Base-by-base conservation (phyloP, 2,797 vertebrate genomes). In the Salarias fasciatus region DNA sequence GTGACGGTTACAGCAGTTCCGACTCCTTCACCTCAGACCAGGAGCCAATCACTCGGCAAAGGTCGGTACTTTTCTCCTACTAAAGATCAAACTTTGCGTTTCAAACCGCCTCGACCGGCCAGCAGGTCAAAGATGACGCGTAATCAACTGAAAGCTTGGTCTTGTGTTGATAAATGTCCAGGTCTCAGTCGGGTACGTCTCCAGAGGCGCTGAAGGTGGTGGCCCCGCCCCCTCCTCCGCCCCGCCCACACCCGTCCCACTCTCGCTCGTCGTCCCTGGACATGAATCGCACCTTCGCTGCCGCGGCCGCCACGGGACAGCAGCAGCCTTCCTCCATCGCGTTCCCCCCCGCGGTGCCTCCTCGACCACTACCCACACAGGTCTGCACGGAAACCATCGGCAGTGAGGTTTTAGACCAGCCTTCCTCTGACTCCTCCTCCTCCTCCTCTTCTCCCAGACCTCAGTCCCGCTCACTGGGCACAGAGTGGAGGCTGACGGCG, bases 1-100 rank as follows among this genome's bases (percentile, higher is more conserved):
- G 95, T 90, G 97, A 99, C 72, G 96, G 96, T 62, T 99, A 99
- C 82, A 99, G 96, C 91, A 99, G 97, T 89, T 99, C 97, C 1
- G 97, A 99, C 85, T 99, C 97, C 8, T 98, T 94, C 84, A 92
- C 95, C 53, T 99, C 97, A 63, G 97, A 99, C 80, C 93, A 95
- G 81, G 97, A 99, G 80, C 96, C 96, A 61, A 95, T 96, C 51
- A 93, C 94, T 74, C 95, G 95, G 80, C 97, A 99, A 92, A 93
- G 97, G 97, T 98, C 51, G 85, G 93, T 33, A 33, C 7, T 12
- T n/a, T 37, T 10, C 4, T 6, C 33, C 35, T 5, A 33, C 5
- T 8, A 30, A 31, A 45, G 18, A 24, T 5, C 15, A 28, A 11
- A 5, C 30, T 31, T 4, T 31, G 8, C 30, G 8, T 8, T 8